A percentile compares a stretch with the other conserved stretches of the same genome.
Evolutionary conservation across 2,888 invertebrate species (phyloP).

Genomic region (Didymodactylos carnosus): DNA sequence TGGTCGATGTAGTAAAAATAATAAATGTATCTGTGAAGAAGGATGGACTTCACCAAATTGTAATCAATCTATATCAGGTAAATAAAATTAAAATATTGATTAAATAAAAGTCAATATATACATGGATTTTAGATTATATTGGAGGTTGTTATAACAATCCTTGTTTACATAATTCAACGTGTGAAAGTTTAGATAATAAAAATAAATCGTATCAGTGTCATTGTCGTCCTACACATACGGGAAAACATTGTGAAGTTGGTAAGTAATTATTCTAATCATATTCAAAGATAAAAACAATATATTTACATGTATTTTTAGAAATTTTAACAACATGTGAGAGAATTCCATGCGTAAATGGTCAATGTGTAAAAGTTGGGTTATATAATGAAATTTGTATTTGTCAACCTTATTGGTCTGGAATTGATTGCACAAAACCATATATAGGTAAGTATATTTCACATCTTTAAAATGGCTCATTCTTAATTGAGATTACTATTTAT

Average conservation of each 20-base stretch:
- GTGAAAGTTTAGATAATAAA: background rate
- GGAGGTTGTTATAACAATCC: background rate
- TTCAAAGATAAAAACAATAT: background rate
- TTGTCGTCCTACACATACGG: slow-evolving; percentile 15
- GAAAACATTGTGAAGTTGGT: slow-evolving; percentile 15
- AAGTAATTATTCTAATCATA: background rate
- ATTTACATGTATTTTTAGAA: background rate
- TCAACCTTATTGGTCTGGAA: background rate
- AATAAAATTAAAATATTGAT: too few species aligned
- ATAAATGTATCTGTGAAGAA: background rate
- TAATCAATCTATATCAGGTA: background rate
- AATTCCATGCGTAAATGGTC: background rate
- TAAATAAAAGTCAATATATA: too few species aligned
- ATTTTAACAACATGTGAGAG: background rate
- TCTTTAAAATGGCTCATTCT: too few species aligned
- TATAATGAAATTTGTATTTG: background rate
- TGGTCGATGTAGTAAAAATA: background rate
- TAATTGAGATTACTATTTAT: background rate
- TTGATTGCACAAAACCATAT: background rate
- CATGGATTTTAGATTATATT: too few species aligned
- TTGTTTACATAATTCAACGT: background rate
- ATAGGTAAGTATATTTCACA: too few species aligned
- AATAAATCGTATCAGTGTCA: slow-evolving; percentile 8
- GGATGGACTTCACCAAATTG: background rate
- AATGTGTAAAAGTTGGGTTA: background rate